Base-by-base conservation (phyloP, 2,888 invertebrate species). In the Flexamia atlantica region DNA sequence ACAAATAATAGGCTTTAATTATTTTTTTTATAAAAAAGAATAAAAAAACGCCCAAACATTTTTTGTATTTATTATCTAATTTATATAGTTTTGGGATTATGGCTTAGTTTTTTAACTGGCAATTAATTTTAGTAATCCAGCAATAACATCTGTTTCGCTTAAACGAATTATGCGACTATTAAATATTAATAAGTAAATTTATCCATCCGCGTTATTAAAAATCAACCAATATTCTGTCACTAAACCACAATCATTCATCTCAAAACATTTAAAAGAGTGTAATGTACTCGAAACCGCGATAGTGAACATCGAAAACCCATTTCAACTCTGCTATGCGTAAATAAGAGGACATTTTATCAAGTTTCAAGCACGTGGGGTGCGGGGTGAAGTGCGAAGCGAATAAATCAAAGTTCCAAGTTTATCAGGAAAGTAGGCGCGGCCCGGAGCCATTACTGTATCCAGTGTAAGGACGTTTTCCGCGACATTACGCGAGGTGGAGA, bases 401-500 rank as follows among this genome's bases (percentile, higher is more conserved):
- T 70, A 70, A 70, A 70, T 70, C 70, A 36, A 70, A 40, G 36
- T 36, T 40, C 4, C 7, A n/a, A 40, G 70, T 40, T n/a, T 70
- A 70, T 70, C 70, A 70, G 32, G 68, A 28, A 32, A 32, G 30
- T 4, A 68, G 30, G 7, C 70, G 32, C 40, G 10, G n/a, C 32
- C 17, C 40, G 70, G 20, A 4, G 30, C 32, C 68, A 70, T 70
- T 70, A 70, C 40, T 70, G 70, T 40, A 23, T 70, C 32, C 5
- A 10, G 2, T 68, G 36, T 10, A 32, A 32, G 74, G 42, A 20
- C 28, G 40, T 76, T 36, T 76, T 76, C 74, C 74, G 40, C 46
- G 23, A 76, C 74, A 76, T 76, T 76, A 76, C 74, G 9, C 74
- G 12, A 68, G 68, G n/a, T 7, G 23, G n/a, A n/a, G n/a, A n/a